Evolutionary conservation across 1,140 invertebrate genomes (phyloP).

Genomic region (Zophobas atratus): DNA sequence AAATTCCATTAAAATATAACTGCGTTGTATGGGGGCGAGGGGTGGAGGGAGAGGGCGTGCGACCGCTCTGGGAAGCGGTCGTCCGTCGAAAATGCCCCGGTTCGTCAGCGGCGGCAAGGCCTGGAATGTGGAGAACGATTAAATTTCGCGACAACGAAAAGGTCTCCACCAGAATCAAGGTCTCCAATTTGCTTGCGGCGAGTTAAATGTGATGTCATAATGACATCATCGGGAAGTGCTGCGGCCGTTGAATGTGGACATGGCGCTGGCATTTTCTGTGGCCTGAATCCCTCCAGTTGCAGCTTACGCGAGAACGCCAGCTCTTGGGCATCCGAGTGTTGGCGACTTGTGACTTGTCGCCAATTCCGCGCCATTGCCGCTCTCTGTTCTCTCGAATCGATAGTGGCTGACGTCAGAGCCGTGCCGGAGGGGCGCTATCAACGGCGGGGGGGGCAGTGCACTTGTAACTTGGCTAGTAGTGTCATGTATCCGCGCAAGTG

Average conservation of each 20-base stretch:
- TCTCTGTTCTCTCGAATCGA: slow-evolving; percentile 65
- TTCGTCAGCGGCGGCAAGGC: too few species aligned
- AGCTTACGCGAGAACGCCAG: background rate
- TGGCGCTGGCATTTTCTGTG: slow-evolving; percentile 44
- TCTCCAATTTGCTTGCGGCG: slow-evolving; percentile 63
- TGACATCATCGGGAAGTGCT: slow-evolving; percentile 67
- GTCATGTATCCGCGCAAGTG: slow-evolving; percentile 67
- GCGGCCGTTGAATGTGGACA: slow-evolving; percentile 55
- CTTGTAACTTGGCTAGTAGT: slow-evolving; percentile 68
- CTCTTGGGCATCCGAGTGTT: background rate
- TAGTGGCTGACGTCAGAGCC: slow-evolving; percentile 66
- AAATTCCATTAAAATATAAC: slow-evolving; percentile 17
- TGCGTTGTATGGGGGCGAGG: background rate
- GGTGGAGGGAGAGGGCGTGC: background rate
- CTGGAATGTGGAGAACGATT: background rate
- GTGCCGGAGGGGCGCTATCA: slow-evolving; percentile 64
- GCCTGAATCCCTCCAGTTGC: slow-evolving; percentile 18
- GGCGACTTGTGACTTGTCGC: slow-evolving; percentile 48
- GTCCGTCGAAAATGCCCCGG: too few species aligned
- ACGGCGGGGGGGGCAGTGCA: slow-evolving; percentile 64
- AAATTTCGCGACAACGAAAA: slow-evolving; percentile 52
- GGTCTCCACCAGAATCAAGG: slow-evolving; percentile 63
- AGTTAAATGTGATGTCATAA: slow-evolving; percentile 66
- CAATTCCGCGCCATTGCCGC: slow-evolving; percentile 64
- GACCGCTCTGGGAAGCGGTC: background rate